phyloP scores from a whole-genome alignment of 2,888 invertebrate genomes.

The Eledone cirrhosa region DNA sequence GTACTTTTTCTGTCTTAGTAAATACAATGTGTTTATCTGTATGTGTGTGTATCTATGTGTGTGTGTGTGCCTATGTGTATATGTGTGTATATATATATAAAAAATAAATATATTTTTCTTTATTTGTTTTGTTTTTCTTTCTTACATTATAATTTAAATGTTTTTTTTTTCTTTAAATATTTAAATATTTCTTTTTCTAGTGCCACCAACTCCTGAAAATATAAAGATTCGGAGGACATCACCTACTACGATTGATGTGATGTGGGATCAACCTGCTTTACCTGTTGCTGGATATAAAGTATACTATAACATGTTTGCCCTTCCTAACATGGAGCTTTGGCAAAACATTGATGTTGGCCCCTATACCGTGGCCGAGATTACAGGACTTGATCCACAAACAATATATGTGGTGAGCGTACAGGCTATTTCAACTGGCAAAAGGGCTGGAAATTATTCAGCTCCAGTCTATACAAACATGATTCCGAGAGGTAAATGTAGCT shows the following conservation, averaged over 20 bases:
- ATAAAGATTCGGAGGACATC: slow-evolving; percentile 94
- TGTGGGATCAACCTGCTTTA: slow-evolving; percentile 71
- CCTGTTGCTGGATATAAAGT: slow-evolving; percentile 63
- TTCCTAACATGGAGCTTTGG: slow-evolving; percentile 60
- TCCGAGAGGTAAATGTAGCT: slow-evolving; percentile 36
- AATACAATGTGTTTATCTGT: no score
- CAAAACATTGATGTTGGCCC: slow-evolving; percentile 56
- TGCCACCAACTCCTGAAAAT: slow-evolving; percentile 91
- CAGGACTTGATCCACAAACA: slow-evolving; percentile 50
- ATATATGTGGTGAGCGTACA: slow-evolving; percentile 61
- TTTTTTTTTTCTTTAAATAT: no score
- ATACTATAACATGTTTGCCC: slow-evolving; percentile 58
- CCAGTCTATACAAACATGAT: slow-evolving; percentile 40
- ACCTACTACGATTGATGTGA: slow-evolving; percentile 86
- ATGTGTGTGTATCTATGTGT: no score
- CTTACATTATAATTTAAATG: no score
- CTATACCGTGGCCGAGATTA: slow-evolving; percentile 56
- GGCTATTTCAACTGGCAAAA: slow-evolving; percentile 57
- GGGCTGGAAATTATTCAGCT: slow-evolving; percentile 62
- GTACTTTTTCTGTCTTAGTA: no score
- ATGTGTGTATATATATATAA: no score
- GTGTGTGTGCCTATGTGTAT: no score
- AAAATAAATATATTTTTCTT: no score
- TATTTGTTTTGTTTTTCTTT: no score
- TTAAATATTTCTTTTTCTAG: slow-evolving; percentile 73